Percentiles rank a stretch among this genome's conserved stretches.
phyloP scores from a whole-genome alignment of 2,113 vertebrate genomes.

The Takifugu flavidus region DNA sequence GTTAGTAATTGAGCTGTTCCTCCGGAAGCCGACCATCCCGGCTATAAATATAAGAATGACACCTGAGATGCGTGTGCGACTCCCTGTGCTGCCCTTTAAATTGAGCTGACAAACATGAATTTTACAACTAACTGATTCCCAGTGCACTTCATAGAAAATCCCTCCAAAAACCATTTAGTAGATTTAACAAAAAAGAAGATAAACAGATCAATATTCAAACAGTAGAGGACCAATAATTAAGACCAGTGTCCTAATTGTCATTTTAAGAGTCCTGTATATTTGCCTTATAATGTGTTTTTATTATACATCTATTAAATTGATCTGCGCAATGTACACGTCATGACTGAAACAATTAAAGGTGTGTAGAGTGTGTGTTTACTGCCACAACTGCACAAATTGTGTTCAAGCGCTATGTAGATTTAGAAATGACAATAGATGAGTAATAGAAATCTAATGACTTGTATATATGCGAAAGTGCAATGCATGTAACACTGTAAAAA shows the following conservation, averaged over 20 bases:
- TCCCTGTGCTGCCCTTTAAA: constrained; percentile 45
- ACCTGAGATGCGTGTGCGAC: constrained; percentile 52
- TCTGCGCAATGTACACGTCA: no score
- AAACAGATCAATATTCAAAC: no score
- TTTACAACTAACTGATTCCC: background rate
- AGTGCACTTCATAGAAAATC: background rate
- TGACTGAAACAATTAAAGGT: background rate
- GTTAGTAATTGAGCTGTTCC: constrained; percentile 32
- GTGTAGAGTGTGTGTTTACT: background rate
- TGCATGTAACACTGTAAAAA: no score
- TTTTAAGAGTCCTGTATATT: no score
- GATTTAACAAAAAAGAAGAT: no score
- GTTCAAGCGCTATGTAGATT: background rate
- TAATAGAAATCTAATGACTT: background rate
- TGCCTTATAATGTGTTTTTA: no score
- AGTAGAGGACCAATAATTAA: no score
- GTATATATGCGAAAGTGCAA: background rate
- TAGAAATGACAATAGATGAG: background rate
- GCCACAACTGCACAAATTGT: background rate
- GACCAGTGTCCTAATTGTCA: no score
- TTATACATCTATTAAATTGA: no score
- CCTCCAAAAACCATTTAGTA: no score
- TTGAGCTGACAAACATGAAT: constrained; percentile 25
- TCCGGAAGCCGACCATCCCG: constrained; percentile 18
- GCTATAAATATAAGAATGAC: constrained; percentile 51